Base-by-base conservation (phyloP, 2,113 vertebrate species). In the Speoplatyrhinus poulsoni region DNA sequence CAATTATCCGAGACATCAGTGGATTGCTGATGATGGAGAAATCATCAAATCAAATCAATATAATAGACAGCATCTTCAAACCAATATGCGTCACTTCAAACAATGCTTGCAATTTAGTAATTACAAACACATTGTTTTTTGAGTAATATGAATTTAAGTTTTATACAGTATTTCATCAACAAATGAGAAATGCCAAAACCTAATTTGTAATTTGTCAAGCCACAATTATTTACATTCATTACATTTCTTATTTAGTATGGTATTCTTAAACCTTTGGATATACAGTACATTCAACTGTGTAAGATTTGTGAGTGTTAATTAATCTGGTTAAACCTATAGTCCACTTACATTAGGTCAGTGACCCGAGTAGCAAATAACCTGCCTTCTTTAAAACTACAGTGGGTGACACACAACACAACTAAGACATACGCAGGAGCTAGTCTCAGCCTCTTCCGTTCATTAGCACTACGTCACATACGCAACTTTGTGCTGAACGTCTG, bases 241-340 rank as follows among this genome's bases (percentile, higher is more conserved):
- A 8, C 7, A 41, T 6, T 41, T 41, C 36, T 41, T 41, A 76
- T 75, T 63, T 50, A 46, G 26, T 32, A 49, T 49, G 46, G 48
- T 17, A 49, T 62, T 19, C n/a, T n/a, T 11, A 33, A 48, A 57
- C 54, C 46, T 32, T 57, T 19, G 62, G 33, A 36, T 61, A 68
- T 26, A 63, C n/a, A n/a, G n/a, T n/a, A n/a, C n/a, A 54, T 73
- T 26, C 60, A 49, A 65, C 69, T 74, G 70, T 12, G 13, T 77
- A 17, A 46, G 79, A 80, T 81, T 82, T 84, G 72, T 4, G 12
- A 3, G 65, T 81, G 82, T 85, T 82, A 84, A 87, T 86, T 85
- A 33, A 79, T 80, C 66, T 68, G 81, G 75, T 74, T 79, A 80
- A 84, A 59, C 58, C 60, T 67, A 56, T 9, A 13, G 77, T 17